Evolutionary conservation across 2,113 vertebrate species (phyloP), one percentile per base, ranked within the genome.

Genomic region (Rhegmatorhina hoffmannsi): DNA sequence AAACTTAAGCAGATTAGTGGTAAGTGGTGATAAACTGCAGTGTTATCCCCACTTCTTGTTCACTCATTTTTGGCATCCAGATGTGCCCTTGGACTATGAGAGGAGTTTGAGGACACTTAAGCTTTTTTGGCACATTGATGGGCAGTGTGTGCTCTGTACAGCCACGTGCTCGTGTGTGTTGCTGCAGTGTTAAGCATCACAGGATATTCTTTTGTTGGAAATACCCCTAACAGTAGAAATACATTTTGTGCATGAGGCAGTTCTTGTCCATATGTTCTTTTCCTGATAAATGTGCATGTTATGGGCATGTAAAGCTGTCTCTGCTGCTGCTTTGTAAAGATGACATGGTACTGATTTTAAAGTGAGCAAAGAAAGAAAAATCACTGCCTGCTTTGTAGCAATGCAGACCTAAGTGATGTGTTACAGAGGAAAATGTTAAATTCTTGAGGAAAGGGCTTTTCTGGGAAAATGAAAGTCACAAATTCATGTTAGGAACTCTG

Each of bases 271-370:
- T 43, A 19, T 67, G 14, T 9, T 17, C 24, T 67, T 68, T 21
- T 26, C 2, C 79, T 33, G 84, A 60, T 40, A 49, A 16, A 66
- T 34, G 49, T 13, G 52, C 53, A 21, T 80, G 49, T 13, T 56
- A 17, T 85, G 80, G 85, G 82, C 90, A 69, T 34, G 58, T 84
- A 75, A 29, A 74, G 36, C 40, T 47, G 29, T 89, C 84, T 52
- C 77, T 87, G 70, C 47, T 77, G 34, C 52, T 79, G n/a, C 44
- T 77, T n/a, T 11, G 24, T 91, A 79, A 89, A 89, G 85, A 68
- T 94, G 80, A 58, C 43, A 67, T 44, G n/a, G 56, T 94, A 89
- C 47, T 95, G 92, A 95, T 97, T 50, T 96, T 72, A 78, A 95
- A 93, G 80, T 47, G 75, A 91, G 90, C 72, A 80, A 40, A 40